Evolutionary conservation across 1,140 invertebrate genomes (phyloP), one percentile per base, ranked within the genome.

Genomic region (Babylonia areolata): DNA sequence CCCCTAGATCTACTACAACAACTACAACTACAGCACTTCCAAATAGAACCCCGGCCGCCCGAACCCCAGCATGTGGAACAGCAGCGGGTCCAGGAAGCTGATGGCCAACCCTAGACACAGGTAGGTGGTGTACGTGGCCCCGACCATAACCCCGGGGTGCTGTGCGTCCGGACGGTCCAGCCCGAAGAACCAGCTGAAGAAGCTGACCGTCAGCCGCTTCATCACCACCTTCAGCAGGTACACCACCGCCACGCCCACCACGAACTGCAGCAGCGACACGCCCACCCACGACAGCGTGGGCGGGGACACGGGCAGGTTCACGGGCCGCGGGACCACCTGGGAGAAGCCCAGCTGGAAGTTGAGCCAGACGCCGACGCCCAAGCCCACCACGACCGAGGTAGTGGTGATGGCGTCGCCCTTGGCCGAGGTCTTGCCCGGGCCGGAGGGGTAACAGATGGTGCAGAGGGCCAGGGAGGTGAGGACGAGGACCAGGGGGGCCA

Each of bases 361-460:
- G 9, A 97, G 94, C 97, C 97, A 98, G 0, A 97, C 95, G n/a
- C 97, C 97, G 12, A 96, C 93, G 75, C 97, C 95, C 75, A 97
- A 95, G 51, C 98, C 98, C 17, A 96, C 96, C 85, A 96, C 96
- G 11, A 97, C 91, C 2, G 88, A 96, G 64, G 98, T 95, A 81
- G 98, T 97, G 94, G 97, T 96, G 15, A 97, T 96, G 1, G 97
- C 98, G 93, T 98, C 97, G 39, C 97, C 97, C 93, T 97, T 97
- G 20, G 91, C 88, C 33, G 91, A 90, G 83, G 88, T 88, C 81
- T 90, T 90, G 71, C 88, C 85, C 37, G 11, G 0, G 58, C 58
- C 58, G 39, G 90, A 81, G 71, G 96, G 96, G 84, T 95, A 94
- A 85, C 95, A 96, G 3, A 97, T 96, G n/a, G 90, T 90, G 94